A percentile compares a stretch with the other conserved stretches of the same genome.
phyloP scores from a whole-genome alignment of 2,113 vertebrate species.

The Nibea albiflora region DNA sequence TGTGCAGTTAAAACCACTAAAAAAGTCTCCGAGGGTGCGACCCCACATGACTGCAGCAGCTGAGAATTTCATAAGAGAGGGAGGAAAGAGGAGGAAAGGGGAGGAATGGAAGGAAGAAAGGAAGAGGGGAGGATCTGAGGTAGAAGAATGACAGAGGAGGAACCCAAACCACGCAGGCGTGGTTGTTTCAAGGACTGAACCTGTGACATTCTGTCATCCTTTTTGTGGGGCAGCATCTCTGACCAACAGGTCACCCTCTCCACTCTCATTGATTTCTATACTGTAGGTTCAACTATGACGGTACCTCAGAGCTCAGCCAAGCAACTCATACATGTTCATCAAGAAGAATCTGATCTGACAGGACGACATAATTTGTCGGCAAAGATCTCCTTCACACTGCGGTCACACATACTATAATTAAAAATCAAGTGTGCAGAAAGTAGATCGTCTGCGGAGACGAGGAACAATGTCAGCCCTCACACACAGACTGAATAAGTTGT shows the following conservation, averaged over 20 bases:
- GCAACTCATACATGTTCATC: neutral
- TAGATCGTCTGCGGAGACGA: too few relatives aligned
- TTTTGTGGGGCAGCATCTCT: neutral
- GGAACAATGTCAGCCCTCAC: too few relatives aligned
- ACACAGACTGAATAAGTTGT: too few relatives aligned
- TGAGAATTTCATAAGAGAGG: slow-evolving; percentile 62
- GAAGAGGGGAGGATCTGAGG: neutral
- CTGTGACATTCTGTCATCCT: neutral
- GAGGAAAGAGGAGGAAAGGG: slow-evolving; percentile 12
- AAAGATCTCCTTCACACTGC: neutral
- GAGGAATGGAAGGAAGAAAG: neutral
- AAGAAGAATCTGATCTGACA: neutral
- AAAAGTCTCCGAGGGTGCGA: slow-evolving; percentile 42
- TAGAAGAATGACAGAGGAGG: slow-evolving; percentile 16
- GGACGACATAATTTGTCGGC: neutral
- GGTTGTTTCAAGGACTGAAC: neutral
- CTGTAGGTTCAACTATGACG: too few relatives aligned
- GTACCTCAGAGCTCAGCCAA: neutral
- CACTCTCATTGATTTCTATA: neutral
- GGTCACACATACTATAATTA: too few relatives aligned
- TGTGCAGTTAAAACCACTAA: slow-evolving; percentile 44
- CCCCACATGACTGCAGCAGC: slow-evolving; percentile 51
- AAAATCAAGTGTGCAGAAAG: too few relatives aligned
- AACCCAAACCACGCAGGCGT: neutral
- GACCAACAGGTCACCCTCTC: neutral